Conservation (phyloP, 2,113 vertebrate species). For the Brienomyrus brachyistius region DNA sequence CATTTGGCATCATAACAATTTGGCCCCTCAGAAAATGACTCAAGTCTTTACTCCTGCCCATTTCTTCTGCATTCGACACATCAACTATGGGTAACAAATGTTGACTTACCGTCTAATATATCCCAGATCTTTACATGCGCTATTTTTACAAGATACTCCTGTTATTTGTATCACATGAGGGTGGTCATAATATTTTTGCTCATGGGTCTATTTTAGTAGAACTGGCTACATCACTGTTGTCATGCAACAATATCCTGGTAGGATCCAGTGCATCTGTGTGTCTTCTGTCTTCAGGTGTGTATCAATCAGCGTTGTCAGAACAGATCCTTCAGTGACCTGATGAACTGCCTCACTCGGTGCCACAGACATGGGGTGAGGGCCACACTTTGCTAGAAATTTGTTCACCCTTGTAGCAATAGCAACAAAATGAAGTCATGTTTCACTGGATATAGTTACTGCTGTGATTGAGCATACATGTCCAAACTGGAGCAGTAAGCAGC, state of each 20-base stretch:
- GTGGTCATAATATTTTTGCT: neutral
- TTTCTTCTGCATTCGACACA: neutral
- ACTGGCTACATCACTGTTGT: neutral
- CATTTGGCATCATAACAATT: neutral
- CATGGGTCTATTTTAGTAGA: neutral
- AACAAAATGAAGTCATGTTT: neutral
- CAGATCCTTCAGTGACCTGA: conserved; percentile 71
- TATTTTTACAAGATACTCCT: neutral
- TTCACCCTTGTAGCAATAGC: neutral
- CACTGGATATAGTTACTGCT: neutral
- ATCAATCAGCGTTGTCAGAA: conserved; percentile 77
- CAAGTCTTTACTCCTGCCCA: neutral
- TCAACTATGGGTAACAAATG: neutral
- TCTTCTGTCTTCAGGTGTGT: conserved; percentile 70
- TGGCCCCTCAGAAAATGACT: neutral
- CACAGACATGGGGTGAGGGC: conserved; percentile 56
- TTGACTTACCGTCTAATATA: neutral
- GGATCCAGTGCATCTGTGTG: neutral
- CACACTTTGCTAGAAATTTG: neutral
- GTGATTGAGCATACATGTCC: neutral
- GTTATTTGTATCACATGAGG: neutral
- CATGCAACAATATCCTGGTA: neutral
- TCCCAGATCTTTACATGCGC: neutral
- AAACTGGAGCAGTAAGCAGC: neutral
- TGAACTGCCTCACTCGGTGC: conserved; percentile 70